A percentile compares a stretch with the other conserved stretches of the same genome.
These are phyloP conservation scores for Sitophilus oryzae DNA, from an alignment of 1,140 invertebrate genomes.

Conservation along the genomic window DNA sequence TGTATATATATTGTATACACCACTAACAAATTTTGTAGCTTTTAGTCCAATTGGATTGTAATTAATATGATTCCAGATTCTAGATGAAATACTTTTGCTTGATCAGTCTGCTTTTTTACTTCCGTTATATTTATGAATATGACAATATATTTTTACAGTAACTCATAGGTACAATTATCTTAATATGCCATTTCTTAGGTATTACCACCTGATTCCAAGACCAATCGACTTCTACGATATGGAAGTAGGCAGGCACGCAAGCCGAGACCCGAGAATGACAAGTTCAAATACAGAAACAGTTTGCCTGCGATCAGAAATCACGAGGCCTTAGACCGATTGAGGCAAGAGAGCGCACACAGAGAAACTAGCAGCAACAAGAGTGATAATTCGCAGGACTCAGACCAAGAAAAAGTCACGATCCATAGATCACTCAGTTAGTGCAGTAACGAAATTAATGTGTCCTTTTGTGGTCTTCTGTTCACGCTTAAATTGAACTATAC, in stretches of 20 bases:
- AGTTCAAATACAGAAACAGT: conserved; percentile 37
- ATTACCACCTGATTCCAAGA: conserved; percentile 43
- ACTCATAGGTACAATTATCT: too few species aligned
- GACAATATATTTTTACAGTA: too few species aligned
- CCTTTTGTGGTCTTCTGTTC: not conserved
- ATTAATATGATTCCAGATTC: too few species aligned
- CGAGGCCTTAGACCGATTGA: not conserved
- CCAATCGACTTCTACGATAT: conserved; percentile 42
- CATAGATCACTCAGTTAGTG: conserved; percentile 42
- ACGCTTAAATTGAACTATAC: not conserved
- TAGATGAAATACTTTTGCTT: not conserved
- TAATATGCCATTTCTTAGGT: too few species aligned
- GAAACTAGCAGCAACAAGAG: not conserved
- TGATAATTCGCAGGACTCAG: conserved; percentile 24
- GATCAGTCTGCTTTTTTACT: not conserved
- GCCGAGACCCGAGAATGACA: conserved; percentile 27
- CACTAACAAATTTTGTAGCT: too few species aligned
- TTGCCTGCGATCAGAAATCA: conserved; percentile 34
- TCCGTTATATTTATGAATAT: too few species aligned
- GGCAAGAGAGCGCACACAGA: not conserved
- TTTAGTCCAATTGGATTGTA: too few species aligned
- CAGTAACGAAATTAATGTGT: not conserved
- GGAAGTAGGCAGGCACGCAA: conserved; percentile 40
- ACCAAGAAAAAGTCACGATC: conserved; percentile 43
- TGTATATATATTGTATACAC: too few species aligned